These are phyloP conservation scores for Chydorus sphaericus DNA, from an alignment of 2,888 invertebrate species.

Conservation along the genomic window DNA sequence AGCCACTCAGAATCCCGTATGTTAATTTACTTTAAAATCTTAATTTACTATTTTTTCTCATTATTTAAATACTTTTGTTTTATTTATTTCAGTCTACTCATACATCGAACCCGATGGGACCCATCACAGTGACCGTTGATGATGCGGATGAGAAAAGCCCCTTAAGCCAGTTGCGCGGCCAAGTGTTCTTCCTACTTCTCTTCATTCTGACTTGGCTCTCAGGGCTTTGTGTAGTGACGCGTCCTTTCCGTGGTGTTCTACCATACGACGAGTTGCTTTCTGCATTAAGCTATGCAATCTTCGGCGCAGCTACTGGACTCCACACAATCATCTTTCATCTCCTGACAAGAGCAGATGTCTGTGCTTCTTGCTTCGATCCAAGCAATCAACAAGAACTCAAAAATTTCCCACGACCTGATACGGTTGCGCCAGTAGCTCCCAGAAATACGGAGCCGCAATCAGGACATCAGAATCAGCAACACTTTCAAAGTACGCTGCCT, in stretches of 20 bases:
- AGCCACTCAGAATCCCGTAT: background rate
- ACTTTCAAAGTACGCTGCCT: background rate
- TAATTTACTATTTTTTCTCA: background rate
- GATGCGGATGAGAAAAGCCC: conserved; percentile 65
- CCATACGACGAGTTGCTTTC: conserved; percentile 63
- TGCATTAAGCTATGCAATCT: conserved; percentile 57
- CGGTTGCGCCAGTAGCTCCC: background rate
- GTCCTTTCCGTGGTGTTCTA: conserved; percentile 37
- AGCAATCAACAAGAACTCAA: background rate
- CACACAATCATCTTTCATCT: conserved; percentile 76
- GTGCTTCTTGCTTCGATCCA: conserved; percentile 33
- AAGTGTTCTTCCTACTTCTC: conserved; percentile 57
- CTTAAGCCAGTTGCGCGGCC: conserved; percentile 63
- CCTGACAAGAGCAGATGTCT: conserved; percentile 66
- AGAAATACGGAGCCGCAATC: background rate
- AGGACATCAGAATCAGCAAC: background rate
- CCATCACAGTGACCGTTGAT: conserved; percentile 40
- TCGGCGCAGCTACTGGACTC: conserved; percentile 53
- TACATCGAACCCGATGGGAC: too few relatives aligned
- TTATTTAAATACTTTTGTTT: background rate
- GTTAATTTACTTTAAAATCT: background rate
- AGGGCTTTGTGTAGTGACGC: conserved; percentile 26
- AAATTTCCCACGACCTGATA: too few relatives aligned
- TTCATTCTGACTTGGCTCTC: conserved; percentile 61
- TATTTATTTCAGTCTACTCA: conserved; percentile 47